Conservation (phyloP, 2,888 invertebrate genomes). For the Alitta virens region DNA sequence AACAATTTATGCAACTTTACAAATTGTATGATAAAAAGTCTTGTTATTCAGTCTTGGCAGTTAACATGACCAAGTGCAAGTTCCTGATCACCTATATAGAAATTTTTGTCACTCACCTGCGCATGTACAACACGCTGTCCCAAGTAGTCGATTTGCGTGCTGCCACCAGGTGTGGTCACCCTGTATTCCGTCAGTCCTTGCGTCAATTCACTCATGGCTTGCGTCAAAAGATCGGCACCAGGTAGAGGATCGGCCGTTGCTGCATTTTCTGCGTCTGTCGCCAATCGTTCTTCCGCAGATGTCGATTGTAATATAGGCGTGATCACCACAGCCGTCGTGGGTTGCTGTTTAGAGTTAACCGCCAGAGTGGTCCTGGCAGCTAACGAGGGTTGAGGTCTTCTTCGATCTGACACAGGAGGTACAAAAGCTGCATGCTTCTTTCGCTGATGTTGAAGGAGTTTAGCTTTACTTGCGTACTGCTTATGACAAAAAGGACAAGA, state of each 20-base stretch:
- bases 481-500: conserved; percentile 79
- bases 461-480: conserved; percentile 78
- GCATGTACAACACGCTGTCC: too few relatives aligned
- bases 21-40: too few relatives aligned
- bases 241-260: conserved; percentile 2
- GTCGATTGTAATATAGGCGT: too few relatives aligned
- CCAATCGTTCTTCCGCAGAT: too few relatives aligned
- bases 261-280: conserved; percentile 4
- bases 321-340: conserved; percentile 10
- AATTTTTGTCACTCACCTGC: too few relatives aligned
- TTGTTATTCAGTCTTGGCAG: too few relatives aligned
- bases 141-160: too few relatives aligned
- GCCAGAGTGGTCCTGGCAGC: neutral
- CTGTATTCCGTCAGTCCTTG: conserved; percentile 45
- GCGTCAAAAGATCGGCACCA: conserved; percentile 57
- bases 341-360: conserved; percentile 7
- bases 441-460: conserved; percentile 61
- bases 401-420: conserved; percentile 5
- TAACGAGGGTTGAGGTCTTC: neutral
- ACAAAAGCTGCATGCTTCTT: conserved; percentile 55
- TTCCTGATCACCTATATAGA: too few relatives aligned
- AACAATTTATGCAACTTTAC: too few relatives aligned
- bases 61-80: too few relatives aligned
- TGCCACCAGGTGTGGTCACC: neutral
- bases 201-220: conserved; percentile 58